phyloP scores from a whole-genome alignment of 2,888 invertebrate species.

The Thecocarcelia acutangulata region DNA sequence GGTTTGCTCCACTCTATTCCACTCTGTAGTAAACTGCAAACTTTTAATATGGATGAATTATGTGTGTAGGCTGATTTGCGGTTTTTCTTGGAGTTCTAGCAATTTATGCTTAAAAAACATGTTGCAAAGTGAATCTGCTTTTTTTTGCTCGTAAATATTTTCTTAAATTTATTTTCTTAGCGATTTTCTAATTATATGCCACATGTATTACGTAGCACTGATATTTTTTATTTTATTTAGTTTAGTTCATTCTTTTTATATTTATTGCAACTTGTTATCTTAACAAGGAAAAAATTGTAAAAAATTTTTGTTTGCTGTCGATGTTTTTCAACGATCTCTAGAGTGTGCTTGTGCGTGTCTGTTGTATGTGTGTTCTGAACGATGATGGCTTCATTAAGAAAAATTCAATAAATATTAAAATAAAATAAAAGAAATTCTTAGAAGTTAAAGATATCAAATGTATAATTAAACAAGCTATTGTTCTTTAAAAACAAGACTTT shows the following conservation, averaged over 20 bases:
- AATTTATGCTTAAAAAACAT: slow-evolving; percentile 48
- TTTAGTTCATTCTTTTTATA: neutral
- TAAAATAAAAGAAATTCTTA: neutral
- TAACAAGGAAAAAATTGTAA: slow-evolving; percentile 45
- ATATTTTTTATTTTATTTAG: neutral
- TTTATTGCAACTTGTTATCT: slow-evolving; percentile 38
- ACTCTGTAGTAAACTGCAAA: neutral
- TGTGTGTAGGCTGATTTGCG: slow-evolving; percentile 48
- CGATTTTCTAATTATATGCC: slow-evolving; percentile 55
- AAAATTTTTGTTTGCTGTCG: too few relatives aligned
- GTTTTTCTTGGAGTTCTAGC: slow-evolving; percentile 23
- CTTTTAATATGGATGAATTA: slow-evolving; percentile 34
- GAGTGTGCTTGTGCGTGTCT: neutral
- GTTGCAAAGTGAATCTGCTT: slow-evolving; percentile 52
- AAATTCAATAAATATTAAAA: neutral
- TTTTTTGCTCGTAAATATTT: slow-evolving; percentile 20
- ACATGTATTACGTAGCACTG: slow-evolving; percentile 6
- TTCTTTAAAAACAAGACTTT: too few relatives aligned
- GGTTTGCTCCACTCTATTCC: slow-evolving; percentile 6
- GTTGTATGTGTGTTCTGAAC: neutral
- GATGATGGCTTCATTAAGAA: slow-evolving; percentile 37
- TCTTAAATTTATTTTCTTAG: slow-evolving; percentile 34
- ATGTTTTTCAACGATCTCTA: slow-evolving; percentile 11
- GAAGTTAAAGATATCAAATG: neutral
- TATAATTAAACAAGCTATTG: too few relatives aligned